phyloP scores from a whole-genome alignment of 2,797 vertebrate genomes.

The Sylvilagus floridanus region DNA sequence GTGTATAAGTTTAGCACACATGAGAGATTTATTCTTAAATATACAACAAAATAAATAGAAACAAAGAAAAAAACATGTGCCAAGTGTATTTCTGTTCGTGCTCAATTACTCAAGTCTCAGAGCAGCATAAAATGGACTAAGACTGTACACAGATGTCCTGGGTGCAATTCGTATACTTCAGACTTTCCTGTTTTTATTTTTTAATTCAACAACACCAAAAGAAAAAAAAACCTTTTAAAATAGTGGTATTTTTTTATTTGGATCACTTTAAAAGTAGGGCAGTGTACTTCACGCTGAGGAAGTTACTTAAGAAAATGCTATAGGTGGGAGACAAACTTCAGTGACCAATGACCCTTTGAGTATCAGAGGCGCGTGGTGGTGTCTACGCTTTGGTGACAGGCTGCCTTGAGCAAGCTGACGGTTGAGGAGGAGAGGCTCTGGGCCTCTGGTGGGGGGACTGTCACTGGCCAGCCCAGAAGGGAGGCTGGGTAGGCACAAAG shows the following conservation, averaged over 20 bases:
- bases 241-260: background rate
- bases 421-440: background rate
- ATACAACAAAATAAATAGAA: no score
- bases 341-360: background rate
- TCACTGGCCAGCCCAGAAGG: background rate
- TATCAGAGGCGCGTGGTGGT: background rate
- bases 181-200: background rate
- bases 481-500: background rate
- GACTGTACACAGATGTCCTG: background rate
- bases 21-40: no score
- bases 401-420: background rate
- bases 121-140: background rate
- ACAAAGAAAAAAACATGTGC: background rate
- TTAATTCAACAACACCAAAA: background rate
- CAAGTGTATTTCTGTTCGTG: background rate
- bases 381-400: background rate
- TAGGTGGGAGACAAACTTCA: constrained; percentile 1
- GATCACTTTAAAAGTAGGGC: background rate
- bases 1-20: no score
- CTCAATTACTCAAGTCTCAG: no score
- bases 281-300: background rate
- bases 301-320: background rate
- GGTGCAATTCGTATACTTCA: background rate
- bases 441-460: background rate
- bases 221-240: background rate